Evolutionary conservation across 2,797 vertebrate genomes (phyloP).

Genomic region (Siniperca undulata): DNA sequence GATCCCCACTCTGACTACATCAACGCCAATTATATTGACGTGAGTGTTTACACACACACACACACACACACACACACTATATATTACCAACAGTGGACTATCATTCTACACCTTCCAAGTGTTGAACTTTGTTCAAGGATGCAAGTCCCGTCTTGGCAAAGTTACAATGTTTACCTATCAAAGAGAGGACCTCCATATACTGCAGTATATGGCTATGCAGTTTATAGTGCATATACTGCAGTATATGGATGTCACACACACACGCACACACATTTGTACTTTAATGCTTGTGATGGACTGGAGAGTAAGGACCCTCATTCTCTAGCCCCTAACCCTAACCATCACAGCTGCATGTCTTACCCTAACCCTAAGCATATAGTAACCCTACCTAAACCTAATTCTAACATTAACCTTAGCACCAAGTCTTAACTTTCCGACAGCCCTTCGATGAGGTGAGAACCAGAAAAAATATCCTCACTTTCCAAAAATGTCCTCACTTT

Average conservation of each 20-base stretch:
- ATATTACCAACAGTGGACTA: no score
- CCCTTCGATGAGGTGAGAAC: not conserved
- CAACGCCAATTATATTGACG: constrained; percentile 98
- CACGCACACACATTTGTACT: not conserved
- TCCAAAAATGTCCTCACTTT: no score
- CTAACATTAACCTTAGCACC: not conserved
- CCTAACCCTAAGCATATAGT: not conserved
- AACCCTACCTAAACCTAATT: not conserved
- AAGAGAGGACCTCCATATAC: no score
- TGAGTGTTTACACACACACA: constrained; percentile 79
- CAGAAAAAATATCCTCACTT: no score
- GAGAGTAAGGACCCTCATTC: not conserved
- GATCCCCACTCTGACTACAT: constrained; percentile 98
- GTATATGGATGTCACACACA: not conserved
- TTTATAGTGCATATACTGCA: no score
- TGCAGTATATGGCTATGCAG: no score
- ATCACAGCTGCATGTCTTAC: not conserved
- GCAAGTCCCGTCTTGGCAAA: no score
- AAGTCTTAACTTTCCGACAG: not conserved
- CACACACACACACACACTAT: constrained; percentile 20
- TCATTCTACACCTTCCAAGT: no score
- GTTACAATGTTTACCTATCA: no score
- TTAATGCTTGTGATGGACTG: not conserved
- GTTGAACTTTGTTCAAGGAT: no score
- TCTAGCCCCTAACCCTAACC: not conserved